Evolutionary conservation across 2,888 invertebrate species (phyloP).

Genomic region (Empis livida): DNA sequence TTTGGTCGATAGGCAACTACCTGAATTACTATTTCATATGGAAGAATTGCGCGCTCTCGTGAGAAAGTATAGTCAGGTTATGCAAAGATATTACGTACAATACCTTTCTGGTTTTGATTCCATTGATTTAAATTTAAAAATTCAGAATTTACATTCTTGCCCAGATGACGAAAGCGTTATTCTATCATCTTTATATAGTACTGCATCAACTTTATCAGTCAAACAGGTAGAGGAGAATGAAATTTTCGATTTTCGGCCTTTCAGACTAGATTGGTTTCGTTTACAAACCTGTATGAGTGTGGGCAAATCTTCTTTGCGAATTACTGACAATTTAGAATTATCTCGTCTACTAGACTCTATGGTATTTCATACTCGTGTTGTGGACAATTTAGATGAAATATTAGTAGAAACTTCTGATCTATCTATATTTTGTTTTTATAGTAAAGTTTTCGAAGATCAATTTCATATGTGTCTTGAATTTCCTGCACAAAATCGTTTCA

Average conservation of each 20-base stretch:
- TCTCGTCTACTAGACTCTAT: conserved; percentile 89
- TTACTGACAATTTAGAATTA: conserved; percentile 74
- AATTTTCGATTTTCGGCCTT: conserved; percentile 87
- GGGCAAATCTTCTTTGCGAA: conserved; percentile 60
- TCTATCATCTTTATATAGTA: conserved; percentile 81
- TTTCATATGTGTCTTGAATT: conserved; percentile 98
- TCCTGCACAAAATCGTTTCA: conserved; percentile 95
- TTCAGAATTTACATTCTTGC: conserved; percentile 68
- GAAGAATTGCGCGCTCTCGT: conserved; percentile 91
- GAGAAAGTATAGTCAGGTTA: conserved; percentile 90
- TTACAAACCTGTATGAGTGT: conserved; percentile 89
- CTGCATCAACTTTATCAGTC: conserved; percentile 70
- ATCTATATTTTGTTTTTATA: conserved; percentile 96
- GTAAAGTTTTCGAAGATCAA: conserved; percentile 92
- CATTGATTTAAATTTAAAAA: conserved; percentile 73
- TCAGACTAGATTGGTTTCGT: conserved; percentile 94
- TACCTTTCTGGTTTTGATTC: conserved; percentile 95
- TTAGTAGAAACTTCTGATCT: conserved; percentile 94
- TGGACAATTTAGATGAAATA: conserved; percentile 94
- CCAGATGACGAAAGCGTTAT: conserved; percentile 94
- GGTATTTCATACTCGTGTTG: conserved; percentile 95
- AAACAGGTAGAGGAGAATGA: conserved; percentile 96
- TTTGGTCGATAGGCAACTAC: conserved; percentile 87
- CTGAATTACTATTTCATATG: conserved; percentile 95
- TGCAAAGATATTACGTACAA: conserved; percentile 96